Evolutionary conservation across 1,140 invertebrate species (phyloP).

Genomic region (Nomia melanderi): DNA sequence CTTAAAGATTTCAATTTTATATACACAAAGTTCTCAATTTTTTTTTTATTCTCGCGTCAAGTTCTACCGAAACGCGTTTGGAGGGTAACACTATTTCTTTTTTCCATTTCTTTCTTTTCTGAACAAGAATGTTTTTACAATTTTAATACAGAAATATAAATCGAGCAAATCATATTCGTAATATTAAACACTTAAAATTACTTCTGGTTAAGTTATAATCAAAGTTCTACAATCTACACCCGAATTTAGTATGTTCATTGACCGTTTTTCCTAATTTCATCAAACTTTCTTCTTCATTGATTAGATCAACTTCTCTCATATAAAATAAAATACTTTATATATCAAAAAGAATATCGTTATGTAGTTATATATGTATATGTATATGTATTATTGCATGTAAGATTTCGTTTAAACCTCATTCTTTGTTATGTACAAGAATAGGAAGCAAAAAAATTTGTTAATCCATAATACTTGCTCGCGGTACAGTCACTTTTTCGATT

Average conservation of each 20-base stretch:
- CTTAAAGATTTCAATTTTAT: constrained; percentile 29
- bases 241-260: constrained; percentile 48
- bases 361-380: constrained; percentile 26
- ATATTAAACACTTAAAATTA: constrained; percentile 44
- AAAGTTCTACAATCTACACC: constrained; percentile 54
- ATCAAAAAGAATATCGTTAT: constrained; percentile 61
- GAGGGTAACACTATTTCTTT: constrained; percentile 8
- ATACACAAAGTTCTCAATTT: constrained; percentile 43
- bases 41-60: constrained; percentile 29
- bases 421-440: constrained; percentile 69
- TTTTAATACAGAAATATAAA: constrained; percentile 17
- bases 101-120: neutral
- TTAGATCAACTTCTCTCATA: constrained; percentile 49
- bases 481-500: constrained; percentile 20
- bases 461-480: constrained; percentile 37
- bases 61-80: constrained; percentile 14
- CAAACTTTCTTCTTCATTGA: constrained; percentile 40
- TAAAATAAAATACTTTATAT: constrained; percentile 70
- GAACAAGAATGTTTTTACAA: constrained; percentile 10
- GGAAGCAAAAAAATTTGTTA: constrained; percentile 60
- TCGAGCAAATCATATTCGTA: constrained; percentile 9
- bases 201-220: constrained; percentile 38
- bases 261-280: constrained; percentile 46
- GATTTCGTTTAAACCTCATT: constrained; percentile 55
- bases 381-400: constrained; percentile 64